Evolutionary conservation across 2,797 vertebrate genomes (phyloP).

Genomic region (Megaceryle alcyon): DNA sequence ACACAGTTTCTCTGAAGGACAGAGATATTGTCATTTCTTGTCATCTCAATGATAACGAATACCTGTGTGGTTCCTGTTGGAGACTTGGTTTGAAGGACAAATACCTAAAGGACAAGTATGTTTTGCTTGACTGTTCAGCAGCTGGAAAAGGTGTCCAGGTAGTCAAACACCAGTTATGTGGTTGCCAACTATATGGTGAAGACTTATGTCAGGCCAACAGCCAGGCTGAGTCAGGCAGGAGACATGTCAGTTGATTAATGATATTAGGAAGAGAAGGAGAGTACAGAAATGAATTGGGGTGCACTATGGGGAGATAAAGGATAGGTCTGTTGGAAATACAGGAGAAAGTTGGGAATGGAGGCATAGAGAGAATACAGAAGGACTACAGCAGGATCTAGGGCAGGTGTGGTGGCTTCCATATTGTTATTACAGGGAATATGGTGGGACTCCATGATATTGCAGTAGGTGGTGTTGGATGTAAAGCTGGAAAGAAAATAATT

Average conservation of each 20-base stretch:
- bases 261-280: not conserved
- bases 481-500: not conserved
- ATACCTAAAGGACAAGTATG: not conserved
- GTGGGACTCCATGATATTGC: not conserved
- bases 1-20: not conserved
- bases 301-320: not conserved
- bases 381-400: not conserved
- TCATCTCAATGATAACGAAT: not conserved
- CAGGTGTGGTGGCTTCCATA: not conserved
- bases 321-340: not conserved
- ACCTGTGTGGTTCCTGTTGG: not conserved
- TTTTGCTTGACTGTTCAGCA: not conserved
- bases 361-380: not conserved
- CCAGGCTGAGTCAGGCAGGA: not conserved
- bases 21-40: not conserved
- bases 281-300: accelerated
- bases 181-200: not conserved
- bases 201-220: not conserved
- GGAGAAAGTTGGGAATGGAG: accelerated
- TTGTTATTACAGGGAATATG: not conserved
- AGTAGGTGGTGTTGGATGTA: not conserved
- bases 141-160: not conserved
- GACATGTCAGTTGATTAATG: not conserved
- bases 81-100: not conserved
- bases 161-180: not conserved